Percentiles rank a stretch among this genome's conserved stretches.
Conservation (phyloP, 2,113 vertebrate genomes). For the Dryoscopus gambensis region DNA sequence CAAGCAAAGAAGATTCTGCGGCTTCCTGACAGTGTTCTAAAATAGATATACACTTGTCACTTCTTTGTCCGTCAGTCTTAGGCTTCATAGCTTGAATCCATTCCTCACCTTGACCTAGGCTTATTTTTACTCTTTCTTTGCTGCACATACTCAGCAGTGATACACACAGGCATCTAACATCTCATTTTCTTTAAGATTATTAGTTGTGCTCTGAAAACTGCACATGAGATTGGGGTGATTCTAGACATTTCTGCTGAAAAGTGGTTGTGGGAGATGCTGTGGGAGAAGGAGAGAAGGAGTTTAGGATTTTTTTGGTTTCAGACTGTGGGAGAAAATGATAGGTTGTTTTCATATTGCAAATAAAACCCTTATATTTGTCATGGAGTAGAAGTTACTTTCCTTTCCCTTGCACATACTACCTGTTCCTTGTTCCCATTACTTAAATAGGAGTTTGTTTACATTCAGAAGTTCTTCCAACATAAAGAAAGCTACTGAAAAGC, state of each 20-base stretch:
- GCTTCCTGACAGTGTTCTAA: slow-evolving; percentile 6
- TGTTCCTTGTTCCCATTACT: not conserved
- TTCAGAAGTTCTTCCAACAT: not conserved
- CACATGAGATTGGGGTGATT: not conserved
- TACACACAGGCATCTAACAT: not conserved
- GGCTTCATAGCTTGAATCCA: not conserved
- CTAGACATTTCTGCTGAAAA: not conserved
- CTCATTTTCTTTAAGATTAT: not conserved
- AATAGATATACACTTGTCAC: slow-evolving; percentile 6
- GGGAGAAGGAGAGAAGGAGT: not conserved
- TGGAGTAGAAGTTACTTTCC: not conserved
- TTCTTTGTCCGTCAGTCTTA: not conserved
- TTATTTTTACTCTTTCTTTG: not conserved
- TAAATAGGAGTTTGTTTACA: not conserved
- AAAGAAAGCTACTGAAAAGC: not conserved
- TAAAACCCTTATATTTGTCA: not conserved
- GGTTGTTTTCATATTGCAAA: not conserved
- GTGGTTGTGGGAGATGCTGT: not conserved
- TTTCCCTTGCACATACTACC: not conserved
- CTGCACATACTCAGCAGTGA: not conserved
- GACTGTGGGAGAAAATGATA: not conserved
- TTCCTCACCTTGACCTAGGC: not conserved
- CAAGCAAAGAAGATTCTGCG: not conserved
- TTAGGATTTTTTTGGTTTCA: not conserved
- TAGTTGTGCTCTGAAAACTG: not conserved